Conservation (phyloP, 1,140 invertebrate genomes). For the Lasaia peninsularis region DNA sequence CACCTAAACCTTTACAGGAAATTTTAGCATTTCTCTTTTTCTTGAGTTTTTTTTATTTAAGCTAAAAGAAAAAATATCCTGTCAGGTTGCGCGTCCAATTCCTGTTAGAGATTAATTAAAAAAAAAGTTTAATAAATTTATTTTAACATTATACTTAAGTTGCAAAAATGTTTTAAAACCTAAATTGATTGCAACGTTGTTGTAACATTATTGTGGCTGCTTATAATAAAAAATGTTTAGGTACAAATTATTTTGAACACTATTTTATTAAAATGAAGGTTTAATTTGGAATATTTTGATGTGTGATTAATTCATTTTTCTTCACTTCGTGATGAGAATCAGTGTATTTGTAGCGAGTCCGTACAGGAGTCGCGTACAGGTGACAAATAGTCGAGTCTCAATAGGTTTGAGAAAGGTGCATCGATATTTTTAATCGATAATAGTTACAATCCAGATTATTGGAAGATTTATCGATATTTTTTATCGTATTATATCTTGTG, state of each 20-base stretch:
- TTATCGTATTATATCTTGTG: constrained; percentile 72
- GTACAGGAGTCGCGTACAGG: constrained; percentile 69
- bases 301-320: constrained; percentile 13
- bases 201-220: constrained; percentile 55
- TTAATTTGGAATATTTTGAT: constrained; percentile 27
- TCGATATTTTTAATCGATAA: constrained; percentile 73
- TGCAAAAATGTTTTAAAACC: constrained; percentile 25
- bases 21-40: too few species aligned
- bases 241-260: constrained; percentile 14
- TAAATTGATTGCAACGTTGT: constrained; percentile 59
- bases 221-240: background rate
- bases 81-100: too few species aligned
- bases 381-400: constrained; percentile 73
- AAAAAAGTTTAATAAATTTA: too few species aligned
- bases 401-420: constrained; percentile 57
- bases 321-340: constrained; percentile 54
- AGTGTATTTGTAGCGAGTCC: constrained; percentile 54
- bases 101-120: too few species aligned
- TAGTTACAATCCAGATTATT: constrained; percentile 32
- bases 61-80: too few species aligned
- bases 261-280: constrained; percentile 20
- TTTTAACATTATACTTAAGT: too few species aligned
- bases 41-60: too few species aligned
- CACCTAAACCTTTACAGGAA: too few species aligned
- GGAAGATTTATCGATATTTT: constrained; percentile 40